Conservation (phyloP, 2,888 invertebrate species). For the Tuberolachnus salignus region DNA sequence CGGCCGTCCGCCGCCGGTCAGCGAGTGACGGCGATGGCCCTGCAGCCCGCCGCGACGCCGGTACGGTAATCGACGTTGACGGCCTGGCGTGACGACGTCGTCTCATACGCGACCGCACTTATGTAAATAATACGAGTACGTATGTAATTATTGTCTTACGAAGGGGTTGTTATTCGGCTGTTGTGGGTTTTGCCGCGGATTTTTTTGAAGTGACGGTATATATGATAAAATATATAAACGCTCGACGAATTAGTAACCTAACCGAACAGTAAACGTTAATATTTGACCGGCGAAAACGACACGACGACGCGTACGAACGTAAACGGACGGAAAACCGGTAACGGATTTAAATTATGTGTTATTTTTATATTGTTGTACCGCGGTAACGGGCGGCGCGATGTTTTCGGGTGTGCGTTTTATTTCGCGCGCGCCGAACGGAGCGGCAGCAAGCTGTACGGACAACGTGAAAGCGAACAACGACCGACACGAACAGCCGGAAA, state of each 20-base stretch:
- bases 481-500: constrained; percentile 53
- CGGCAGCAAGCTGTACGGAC: neutral
- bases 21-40: neutral
- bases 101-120: constrained; percentile 9
- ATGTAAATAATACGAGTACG: neutral
- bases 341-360: no score
- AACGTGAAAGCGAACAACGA: constrained; percentile 10
- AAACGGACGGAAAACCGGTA: neutral
- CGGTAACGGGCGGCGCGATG: neutral
- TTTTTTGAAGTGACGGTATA: no score
- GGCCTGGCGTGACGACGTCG: neutral
- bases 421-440: constrained; percentile 10
- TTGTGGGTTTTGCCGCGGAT: no score
- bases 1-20: constrained; percentile 32
- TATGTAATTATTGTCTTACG: no score
- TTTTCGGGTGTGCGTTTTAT: neutral
- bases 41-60: constrained; percentile 19
- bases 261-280: no score
- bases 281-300: neutral
- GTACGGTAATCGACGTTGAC: neutral
- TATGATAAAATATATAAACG: neutral
- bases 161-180: no score
- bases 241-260: no score
- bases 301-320: neutral
- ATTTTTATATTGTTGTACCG: no score